A percentile compares a stretch with the other conserved stretches of the same genome.
Evolutionary conservation across 2,113 vertebrate genomes (phyloP).

Genomic region (Ornithorhynchus anatinus): DNA sequence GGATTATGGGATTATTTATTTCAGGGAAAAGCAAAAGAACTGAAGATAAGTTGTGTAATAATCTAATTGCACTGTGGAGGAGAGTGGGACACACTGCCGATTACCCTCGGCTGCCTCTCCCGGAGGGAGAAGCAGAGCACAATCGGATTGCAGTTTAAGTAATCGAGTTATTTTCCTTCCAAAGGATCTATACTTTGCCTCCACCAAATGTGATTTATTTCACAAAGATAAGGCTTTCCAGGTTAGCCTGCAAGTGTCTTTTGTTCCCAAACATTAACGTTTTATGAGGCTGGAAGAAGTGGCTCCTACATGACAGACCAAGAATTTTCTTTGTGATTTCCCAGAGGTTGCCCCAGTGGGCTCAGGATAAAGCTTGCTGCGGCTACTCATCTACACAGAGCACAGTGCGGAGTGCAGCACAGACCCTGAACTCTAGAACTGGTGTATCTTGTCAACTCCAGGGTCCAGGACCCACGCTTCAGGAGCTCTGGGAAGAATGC

Average conservation of each 20-base stretch:
- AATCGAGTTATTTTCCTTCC: constrained; percentile 58
- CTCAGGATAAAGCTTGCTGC: too few relatives aligned
- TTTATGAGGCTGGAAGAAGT: too few relatives aligned
- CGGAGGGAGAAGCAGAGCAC: constrained; percentile 37
- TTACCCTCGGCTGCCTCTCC: constrained; percentile 44
- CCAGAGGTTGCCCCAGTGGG: constrained; percentile 2
- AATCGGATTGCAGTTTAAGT: constrained; percentile 60
- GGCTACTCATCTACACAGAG: too few relatives aligned
- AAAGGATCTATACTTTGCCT: constrained; percentile 48
- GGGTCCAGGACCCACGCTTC: too few relatives aligned
- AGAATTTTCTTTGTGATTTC: constrained; percentile 50
- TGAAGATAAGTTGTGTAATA: constrained; percentile 51
- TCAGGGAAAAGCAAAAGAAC: constrained; percentile 39
- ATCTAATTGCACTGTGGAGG: constrained; percentile 54
- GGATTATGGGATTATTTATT: constrained; percentile 48
- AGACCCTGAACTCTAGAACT: too few relatives aligned
- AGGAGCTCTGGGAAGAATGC: too few relatives aligned
- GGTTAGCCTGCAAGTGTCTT: constrained; percentile 51
- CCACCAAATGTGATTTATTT: constrained; percentile 54
- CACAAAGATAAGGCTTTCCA: constrained; percentile 45
- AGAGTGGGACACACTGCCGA: constrained; percentile 32
- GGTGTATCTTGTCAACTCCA: too few relatives aligned
- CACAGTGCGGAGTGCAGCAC: too few relatives aligned
- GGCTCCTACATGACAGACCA: constrained; percentile 45
- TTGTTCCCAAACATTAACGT: constrained; percentile 47